These are phyloP conservation scores for Hypotaenidia okinawae DNA, from an alignment of 2,797 vertebrate genomes.

Conservation along the genomic window DNA sequence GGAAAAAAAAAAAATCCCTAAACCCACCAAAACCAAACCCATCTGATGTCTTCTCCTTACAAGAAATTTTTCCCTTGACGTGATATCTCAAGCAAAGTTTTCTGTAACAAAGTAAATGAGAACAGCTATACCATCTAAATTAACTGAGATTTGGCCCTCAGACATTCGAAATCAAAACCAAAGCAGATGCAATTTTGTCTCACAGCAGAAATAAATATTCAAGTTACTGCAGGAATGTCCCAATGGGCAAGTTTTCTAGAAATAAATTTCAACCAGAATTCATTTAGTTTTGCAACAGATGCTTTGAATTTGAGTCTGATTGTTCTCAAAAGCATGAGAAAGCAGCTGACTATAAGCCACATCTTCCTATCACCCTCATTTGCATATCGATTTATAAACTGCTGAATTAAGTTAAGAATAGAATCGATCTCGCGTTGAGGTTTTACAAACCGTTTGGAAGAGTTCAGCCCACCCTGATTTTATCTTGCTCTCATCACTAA, in stretches of 20 bases:
- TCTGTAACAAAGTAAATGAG: not conserved
- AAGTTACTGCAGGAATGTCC: conserved; percentile 35
- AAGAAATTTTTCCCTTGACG: not conserved
- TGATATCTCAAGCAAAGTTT: not conserved
- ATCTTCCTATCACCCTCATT: conserved; percentile 1
- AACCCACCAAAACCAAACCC: not conserved
- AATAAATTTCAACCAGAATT: conserved; percentile 42
- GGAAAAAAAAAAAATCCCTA: not conserved
- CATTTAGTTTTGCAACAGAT: conserved; percentile 45
- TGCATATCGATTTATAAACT: conserved; percentile 20
- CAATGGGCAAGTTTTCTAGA: not conserved
- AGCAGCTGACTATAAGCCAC: not conserved
- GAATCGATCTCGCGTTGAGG: not conserved
- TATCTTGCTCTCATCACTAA: not conserved
- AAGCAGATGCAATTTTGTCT: conserved; percentile 44
- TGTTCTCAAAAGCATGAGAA: conserved; percentile 39
- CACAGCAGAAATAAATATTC: conserved; percentile 51
- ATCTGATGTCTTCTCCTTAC: not conserved
- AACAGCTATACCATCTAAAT: not conserved
- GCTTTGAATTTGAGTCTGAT: conserved; percentile 52
- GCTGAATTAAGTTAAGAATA: conserved; percentile 43
- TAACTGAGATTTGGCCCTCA: not conserved
- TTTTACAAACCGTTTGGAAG: conserved; percentile 38
- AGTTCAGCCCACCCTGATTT: conserved; percentile 10
- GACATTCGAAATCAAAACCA: not conserved